Conservation (phyloP, 1,140 invertebrate genomes). For the Bombus fervidus region DNA sequence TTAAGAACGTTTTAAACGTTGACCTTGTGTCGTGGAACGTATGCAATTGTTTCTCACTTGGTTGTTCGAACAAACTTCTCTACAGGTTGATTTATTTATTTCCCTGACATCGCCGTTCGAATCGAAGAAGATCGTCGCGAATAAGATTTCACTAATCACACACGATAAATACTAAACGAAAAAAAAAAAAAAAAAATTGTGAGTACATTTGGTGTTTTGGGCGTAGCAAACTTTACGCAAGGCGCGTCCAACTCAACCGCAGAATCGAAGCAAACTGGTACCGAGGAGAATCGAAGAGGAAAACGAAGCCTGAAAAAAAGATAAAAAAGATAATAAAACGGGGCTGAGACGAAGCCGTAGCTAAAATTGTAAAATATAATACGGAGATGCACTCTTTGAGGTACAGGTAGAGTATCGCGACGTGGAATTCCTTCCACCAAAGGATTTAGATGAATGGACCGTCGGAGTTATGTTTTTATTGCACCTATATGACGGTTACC, state of each 20-base stretch:
- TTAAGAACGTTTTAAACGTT: neutral
- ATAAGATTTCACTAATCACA: neutral
- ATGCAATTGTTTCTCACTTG: neutral
- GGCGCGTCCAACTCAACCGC: neutral
- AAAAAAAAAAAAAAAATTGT: neutral
- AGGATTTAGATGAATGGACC: constrained; percentile 59
- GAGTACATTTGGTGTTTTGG: no score
- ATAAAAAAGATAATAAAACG: constrained; percentile 65
- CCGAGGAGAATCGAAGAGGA: constrained; percentile 25
- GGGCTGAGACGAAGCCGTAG: neutral
- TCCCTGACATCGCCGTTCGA: neutral
- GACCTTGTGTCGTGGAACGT: neutral
- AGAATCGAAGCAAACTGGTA: constrained; percentile 27
- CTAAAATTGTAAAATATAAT: constrained; percentile 35
- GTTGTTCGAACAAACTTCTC: no score
- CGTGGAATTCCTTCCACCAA: constrained; percentile 39
- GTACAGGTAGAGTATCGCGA: constrained; percentile 39
- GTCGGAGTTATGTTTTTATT: constrained; percentile 60
- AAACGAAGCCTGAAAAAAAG: constrained; percentile 28
- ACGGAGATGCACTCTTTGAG: constrained; percentile 20
- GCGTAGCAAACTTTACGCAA: neutral
- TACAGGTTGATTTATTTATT: neutral
- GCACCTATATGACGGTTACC: constrained; percentile 30
- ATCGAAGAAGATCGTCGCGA: no score
- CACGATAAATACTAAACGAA: neutral